Evolutionary conservation across 2,888 invertebrate genomes (phyloP), one percentile per base, ranked within the genome.

Genomic region (Prosapia bicincta): DNA sequence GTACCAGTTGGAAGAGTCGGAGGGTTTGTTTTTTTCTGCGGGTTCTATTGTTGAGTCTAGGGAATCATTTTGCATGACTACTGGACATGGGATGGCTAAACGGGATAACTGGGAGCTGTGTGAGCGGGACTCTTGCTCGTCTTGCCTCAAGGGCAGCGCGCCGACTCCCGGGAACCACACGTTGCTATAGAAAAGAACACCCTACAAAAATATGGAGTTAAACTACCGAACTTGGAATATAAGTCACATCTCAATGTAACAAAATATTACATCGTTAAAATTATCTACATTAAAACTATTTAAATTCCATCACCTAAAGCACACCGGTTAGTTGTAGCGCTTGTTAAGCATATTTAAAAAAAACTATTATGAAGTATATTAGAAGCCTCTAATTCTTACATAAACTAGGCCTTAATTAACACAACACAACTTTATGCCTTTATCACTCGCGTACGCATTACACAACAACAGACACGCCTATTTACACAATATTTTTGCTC

Each of bases 121-220:
- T 69, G 77, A 72, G 75, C 78, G 75, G 78, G 79, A 65, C 75
- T 76, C 74, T 69, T 74, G 73, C 72, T 73, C 78, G 77, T 79
- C 80, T 73, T 79, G 79, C 78, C 81, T 78, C 77, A 82, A 81
- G 79, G 82, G 81, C 79, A 82, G 80, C 54, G 79, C 81, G 72
- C 82, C 81, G 54, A 81, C 81, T 26, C 81, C 82, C 78, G 81
- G 81, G 80, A 82, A 82, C 82, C 82, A 82, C 81, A 82, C 80
- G 78, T 75, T 81, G 81, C 74, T 74, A 73, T 72, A 26, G n/a
- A 20, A 20, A 20, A 6, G 54, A 20, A 54, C n/a, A n/a, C 54
- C 54, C 20, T 20, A 20, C 20, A 3, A 20, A 54, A 54, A 54
- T 54, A 54, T 54, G 3, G n/a, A 25, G 5, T 32, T 15, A 25